Conservation (phyloP, 2,113 vertebrate genomes). For the Takifugu flavidus region DNA sequence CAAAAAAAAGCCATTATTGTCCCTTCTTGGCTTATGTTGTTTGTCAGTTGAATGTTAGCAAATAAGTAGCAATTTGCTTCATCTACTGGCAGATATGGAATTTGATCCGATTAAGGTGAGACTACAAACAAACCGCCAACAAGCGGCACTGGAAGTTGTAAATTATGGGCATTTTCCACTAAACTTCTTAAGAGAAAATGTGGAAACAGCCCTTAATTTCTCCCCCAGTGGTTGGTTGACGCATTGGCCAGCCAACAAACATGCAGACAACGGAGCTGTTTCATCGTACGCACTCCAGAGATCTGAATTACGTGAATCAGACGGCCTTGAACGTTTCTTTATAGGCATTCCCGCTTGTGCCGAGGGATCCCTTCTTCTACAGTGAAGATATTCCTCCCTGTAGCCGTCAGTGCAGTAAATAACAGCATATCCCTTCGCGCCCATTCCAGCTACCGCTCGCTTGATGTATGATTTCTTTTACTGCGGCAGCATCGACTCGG, state of each 20-base stretch:
- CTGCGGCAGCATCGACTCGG: slow-evolving; percentile 34
- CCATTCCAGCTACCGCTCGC: slow-evolving; percentile 52
- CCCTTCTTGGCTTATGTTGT: too few species aligned
- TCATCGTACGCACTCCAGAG: too few species aligned
- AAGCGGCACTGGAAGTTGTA: too few species aligned
- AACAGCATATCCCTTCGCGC: slow-evolving; percentile 26
- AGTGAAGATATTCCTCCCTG: slow-evolving; percentile 52
- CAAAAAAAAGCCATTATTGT: too few species aligned
- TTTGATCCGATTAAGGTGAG: too few species aligned
- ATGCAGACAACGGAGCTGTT: too few species aligned
- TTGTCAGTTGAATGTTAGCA: too few species aligned
- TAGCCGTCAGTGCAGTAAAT: slow-evolving; percentile 51
- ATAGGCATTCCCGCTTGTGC: background rate
- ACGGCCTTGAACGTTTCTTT: background rate
- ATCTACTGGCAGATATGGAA: too few species aligned
- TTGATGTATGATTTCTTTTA: slow-evolving; percentile 62
- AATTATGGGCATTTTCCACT: too few species aligned
- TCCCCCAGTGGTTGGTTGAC: background rate
- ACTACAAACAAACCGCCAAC: too few species aligned
- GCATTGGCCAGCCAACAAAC: too few species aligned
- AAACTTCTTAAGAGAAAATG: background rate
- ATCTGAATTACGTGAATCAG: background rate
- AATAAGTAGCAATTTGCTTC: too few species aligned
- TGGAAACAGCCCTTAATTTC: background rate
- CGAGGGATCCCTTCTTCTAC: slow-evolving; percentile 63